Percentiles rank a stretch among this genome's conserved stretches.
Conservation (phyloP, 2,888 invertebrate genomes). For the Synanthedon myopaeformis region DNA sequence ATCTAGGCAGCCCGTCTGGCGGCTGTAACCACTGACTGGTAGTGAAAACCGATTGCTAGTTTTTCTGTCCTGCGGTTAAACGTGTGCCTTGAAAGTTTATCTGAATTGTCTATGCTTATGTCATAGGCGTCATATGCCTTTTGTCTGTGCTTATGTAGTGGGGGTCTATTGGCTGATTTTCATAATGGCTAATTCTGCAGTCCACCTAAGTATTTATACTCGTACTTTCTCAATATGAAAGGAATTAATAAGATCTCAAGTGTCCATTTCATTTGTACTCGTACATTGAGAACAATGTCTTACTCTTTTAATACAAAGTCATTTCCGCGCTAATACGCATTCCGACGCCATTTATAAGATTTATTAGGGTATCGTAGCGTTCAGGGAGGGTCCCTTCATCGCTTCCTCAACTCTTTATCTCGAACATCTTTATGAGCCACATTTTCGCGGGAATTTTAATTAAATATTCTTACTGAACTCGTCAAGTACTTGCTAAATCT, state of each 20-base stretch:
- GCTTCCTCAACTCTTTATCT: slow-evolving; percentile 33
- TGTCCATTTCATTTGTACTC: background rate
- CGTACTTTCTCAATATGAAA: too few relatives aligned
- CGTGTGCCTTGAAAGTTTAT: background rate
- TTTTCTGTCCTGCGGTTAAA: too few relatives aligned
- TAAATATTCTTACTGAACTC: slow-evolving; percentile 45
- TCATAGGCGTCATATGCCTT: background rate
- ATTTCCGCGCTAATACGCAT: too few relatives aligned
- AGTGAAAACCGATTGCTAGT: too few relatives aligned
- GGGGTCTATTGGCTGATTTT: too few relatives aligned
- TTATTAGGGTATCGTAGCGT: slow-evolving; percentile 1
- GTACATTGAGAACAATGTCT: background rate
- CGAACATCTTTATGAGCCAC: slow-evolving; percentile 46
- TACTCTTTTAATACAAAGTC: background rate
- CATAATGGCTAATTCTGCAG: too few relatives aligned
- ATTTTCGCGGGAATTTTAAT: slow-evolving; percentile 52
- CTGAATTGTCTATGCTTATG: slow-evolving; percentile 2
- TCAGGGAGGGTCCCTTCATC: background rate
- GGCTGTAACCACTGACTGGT: background rate
- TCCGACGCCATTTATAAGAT: background rate
- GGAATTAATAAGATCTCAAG: too few relatives aligned
- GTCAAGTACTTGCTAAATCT: slow-evolving; percentile 11
- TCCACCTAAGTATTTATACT: too few relatives aligned
- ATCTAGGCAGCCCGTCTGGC: too few relatives aligned
- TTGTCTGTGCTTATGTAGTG: too few relatives aligned